Evolutionary conservation across 2,797 vertebrate species (phyloP), one percentile per base, ranked within the genome.

Genomic region (Gymnodraco acuticeps): DNA sequence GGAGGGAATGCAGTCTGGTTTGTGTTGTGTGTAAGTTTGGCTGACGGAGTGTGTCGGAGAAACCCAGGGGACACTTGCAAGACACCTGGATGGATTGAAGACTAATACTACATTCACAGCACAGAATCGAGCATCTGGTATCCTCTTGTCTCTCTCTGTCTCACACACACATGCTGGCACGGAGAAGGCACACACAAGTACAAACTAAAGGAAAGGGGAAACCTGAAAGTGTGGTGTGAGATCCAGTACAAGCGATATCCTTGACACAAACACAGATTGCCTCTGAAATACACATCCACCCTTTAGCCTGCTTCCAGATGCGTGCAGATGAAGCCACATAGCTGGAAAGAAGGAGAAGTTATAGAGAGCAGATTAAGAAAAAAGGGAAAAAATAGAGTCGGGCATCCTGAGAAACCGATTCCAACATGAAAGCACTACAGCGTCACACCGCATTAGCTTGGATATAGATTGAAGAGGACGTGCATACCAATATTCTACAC

Each of bases 351-450:
- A 54, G 62, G 48, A 54, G 66, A 53, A 74, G 78, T 77, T 75
- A 76, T 75, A 64, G 54, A 58, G 42, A 31, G 68, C 59, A 54
- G 68, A 66, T 10, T 45, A 46, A 42, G 47, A 8, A 31, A 19
- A 50, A 23, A 11, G 17, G 45, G 67, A 9, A 70, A 75, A 61
- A 75, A 87, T 62, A 31, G 47, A 82, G 68, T 47, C 72, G 63
- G 80, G 61, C 84, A 60, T 77, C 63, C 75, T 3, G 61, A 85
- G 73, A 87, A 86, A 81, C 67, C 0, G 80, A 89, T 88, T 89
- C 76, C 77, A 84, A 92, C 88, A 91, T 92, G 86, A 94, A 93
- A 92, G 91, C 63, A 12, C 54, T 38, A 12, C 62, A 10, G 76
- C 45, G 84, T 91, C 88, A 93, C 85, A 77, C 73, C 20, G 31